Percentiles rank a stretch among this genome's conserved stretches.
These are phyloP conservation scores for Eudasyphora cyanicolor DNA, from an alignment of 2,888 invertebrate genomes.

Conservation along the genomic window DNA sequence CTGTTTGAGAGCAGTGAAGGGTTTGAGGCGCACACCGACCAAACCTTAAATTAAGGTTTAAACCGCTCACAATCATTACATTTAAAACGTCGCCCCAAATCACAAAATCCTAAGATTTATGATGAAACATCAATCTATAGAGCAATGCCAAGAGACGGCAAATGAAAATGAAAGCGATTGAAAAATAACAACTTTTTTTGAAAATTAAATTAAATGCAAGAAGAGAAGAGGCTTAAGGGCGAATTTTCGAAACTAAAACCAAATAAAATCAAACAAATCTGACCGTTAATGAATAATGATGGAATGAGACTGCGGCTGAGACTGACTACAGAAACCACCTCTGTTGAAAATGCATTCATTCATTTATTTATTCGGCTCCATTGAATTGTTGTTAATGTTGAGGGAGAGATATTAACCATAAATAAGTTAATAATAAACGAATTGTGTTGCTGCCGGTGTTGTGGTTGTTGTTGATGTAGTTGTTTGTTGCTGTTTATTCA, in stretches of 20 bases:
- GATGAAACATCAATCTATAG: slow-evolving; percentile 10
- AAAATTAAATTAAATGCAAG: neutral
- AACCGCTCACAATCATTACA: slow-evolving; percentile 10
- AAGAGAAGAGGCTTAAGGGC: too few species aligned
- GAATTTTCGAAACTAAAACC: neutral
- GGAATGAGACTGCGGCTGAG: too few species aligned
- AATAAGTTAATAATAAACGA: slow-evolving; percentile 5
- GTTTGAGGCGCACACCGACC: neutral
- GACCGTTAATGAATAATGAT: neutral
- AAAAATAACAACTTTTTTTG: too few species aligned
- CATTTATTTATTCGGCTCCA: neutral
- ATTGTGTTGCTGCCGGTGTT: too few species aligned
- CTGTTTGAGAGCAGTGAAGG: slow-evolving; percentile 33
- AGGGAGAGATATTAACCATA: neutral
- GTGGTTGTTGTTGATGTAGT: neutral
- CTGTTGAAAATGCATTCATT: neutral
- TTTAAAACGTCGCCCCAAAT: neutral
- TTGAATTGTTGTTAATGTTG: neutral
- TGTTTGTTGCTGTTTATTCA: neutral
- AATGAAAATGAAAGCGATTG: neutral
- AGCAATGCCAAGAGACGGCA: slow-evolving; percentile 2
- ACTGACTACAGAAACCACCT: too few species aligned
- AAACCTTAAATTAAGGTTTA: neutral
- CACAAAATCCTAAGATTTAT: slow-evolving; percentile 25
- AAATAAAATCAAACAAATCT: neutral